Percentiles rank a stretch among this genome's conserved stretches.
These are phyloP conservation scores for Cecidostiba fungosa DNA, from an alignment of 2,888 invertebrate genomes.

Conservation along the genomic window DNA sequence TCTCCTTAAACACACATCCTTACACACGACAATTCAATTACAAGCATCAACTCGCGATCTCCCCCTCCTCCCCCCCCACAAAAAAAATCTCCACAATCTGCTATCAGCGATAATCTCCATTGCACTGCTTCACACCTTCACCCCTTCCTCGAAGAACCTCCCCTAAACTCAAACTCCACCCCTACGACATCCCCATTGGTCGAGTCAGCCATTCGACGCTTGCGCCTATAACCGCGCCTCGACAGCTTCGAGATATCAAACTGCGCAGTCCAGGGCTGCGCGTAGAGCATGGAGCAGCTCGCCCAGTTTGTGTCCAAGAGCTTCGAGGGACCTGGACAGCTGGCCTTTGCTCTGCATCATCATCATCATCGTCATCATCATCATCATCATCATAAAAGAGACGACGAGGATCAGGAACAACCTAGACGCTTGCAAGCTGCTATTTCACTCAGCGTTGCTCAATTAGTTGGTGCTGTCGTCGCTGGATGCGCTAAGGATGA, in stretches of 20 bases:
- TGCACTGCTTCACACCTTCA: not conserved
- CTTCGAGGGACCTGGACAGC: slow-evolving; percentile 80
- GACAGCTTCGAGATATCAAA: not conserved
- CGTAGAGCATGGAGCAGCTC: slow-evolving; percentile 89
- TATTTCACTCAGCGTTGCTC: slow-evolving; percentile 76
- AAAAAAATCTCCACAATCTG: not conserved
- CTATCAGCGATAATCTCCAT: slow-evolving; percentile 13
- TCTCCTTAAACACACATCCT: not conserved
- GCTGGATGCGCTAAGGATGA: slow-evolving; percentile 67
- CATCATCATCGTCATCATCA: slow-evolving; percentile 51
- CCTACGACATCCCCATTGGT: slow-evolving; percentile 66
- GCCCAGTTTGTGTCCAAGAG: slow-evolving; percentile 95
- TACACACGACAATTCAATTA: not conserved
- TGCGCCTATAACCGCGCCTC: slow-evolving; percentile 17
- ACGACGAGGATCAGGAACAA: slow-evolving; percentile 58
- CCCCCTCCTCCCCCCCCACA: too few relatives aligned
- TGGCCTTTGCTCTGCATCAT: slow-evolving; percentile 61
- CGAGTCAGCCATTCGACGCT: slow-evolving; percentile 62
- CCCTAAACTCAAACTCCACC: slow-evolving; percentile 37
- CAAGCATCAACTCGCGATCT: not conserved
- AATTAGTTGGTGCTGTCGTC: slow-evolving; percentile 72
- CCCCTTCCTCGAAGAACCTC: not conserved
- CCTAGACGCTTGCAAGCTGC: slow-evolving; percentile 51
- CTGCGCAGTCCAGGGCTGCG: slow-evolving; percentile 58
- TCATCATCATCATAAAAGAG: not conserved